Percentiles rank a stretch among this genome's conserved stretches.
Evolutionary conservation across 2,113 vertebrate genomes (phyloP).

Genomic region (Grammomys surdaster): DNA sequence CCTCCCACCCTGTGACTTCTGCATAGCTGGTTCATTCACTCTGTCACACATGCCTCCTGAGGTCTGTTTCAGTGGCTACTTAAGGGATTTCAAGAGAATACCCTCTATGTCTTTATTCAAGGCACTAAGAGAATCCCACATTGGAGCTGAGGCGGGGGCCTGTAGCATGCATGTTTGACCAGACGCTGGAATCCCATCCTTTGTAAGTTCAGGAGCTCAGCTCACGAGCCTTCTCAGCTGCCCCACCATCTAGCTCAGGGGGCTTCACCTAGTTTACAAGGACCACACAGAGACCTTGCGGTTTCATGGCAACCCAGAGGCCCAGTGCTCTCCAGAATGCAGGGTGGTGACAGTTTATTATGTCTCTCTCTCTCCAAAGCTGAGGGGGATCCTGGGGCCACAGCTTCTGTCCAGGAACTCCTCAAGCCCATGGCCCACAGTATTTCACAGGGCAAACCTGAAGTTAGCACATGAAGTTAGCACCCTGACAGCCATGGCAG

Average conservation of each 20-base stretch:
- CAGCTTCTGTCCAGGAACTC: not conserved
- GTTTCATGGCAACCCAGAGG: not conserved
- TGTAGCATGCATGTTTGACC: fast-evolving
- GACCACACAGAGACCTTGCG: not conserved
- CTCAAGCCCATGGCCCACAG: not conserved
- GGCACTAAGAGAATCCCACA: not conserved
- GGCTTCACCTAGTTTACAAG: not conserved
- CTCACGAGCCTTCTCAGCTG: fast-evolving
- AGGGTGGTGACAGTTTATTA: fast-evolving
- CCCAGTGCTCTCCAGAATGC: fast-evolving
- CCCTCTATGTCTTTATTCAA: not conserved
- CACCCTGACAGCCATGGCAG: not conserved
- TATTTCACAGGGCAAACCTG: not conserved
- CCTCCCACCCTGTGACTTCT: not conserved
- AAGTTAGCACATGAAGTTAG: too few relatives aligned
- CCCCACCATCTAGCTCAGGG: fast-evolving
- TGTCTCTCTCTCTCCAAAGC: not conserved
- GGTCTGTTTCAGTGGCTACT: not conserved
- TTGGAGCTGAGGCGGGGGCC: not conserved
- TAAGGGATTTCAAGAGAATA: not conserved
- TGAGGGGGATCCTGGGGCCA: not conserved
- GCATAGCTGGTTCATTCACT: not conserved
- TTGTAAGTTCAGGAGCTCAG: not conserved
- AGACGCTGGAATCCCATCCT: not conserved
- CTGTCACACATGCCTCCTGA: not conserved